Base-by-base conservation (phyloP, 2,888 invertebrate species). In the Xanthorhoe designata region DNA sequence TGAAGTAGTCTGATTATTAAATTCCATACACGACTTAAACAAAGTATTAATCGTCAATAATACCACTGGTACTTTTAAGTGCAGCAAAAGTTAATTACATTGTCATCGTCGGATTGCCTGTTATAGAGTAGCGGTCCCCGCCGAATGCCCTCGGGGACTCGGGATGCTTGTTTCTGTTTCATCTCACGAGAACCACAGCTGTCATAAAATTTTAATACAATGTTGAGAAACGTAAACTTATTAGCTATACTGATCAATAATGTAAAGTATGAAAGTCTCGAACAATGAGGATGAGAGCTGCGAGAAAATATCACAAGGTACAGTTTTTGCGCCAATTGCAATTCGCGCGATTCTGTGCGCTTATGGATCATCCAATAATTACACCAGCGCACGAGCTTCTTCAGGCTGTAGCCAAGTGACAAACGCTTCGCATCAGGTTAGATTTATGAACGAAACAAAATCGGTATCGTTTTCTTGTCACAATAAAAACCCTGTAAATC, bases 241-340 rank as follows among this genome's bases (percentile, higher is more conserved):
- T 85, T 80, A 66, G 68, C 53, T 45, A 59, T 50, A 24, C 62
- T 82, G 83, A 87, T 88, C 82, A 84, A 83, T 84, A 87, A 81
- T 83, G 66, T 67, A 61, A 67, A 81, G 73, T 78, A 88, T 85
- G 92, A 91, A 91, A 90, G 90, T 84, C 78, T 76, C 82, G 82
- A 90, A 93, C 92, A 92, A 92, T 92, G 82, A 82, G 78, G 79
- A 83, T 86, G 89, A 80, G 88, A 88, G 83, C 74, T 75, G 76
- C 80, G 85, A 84, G 90, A 89, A 89, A 89, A 79, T 84, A 81
- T 84, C 80, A 76, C 79, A 75, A 76, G 77, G 79, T 78, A 32
- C 32, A 62, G 75, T 86, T 90, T 90, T 88, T 88, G 75, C 78
- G 35, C 45, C 54, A 59, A 70, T 57, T 61, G 58, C 62, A 38